Conservation (phyloP, 2,113 vertebrate genomes). For the Colistium nudipinnis region DNA sequence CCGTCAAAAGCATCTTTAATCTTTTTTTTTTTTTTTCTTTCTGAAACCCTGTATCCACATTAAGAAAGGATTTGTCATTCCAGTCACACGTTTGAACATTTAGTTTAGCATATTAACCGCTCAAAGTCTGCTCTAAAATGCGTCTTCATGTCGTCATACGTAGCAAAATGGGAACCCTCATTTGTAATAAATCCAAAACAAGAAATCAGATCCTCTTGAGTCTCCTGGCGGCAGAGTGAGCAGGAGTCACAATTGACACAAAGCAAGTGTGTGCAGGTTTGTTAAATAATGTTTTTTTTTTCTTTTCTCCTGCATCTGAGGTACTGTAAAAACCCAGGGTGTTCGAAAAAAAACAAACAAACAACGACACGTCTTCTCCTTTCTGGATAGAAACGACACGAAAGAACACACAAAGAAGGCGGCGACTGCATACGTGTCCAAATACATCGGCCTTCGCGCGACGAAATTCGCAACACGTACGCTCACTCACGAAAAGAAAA, state of each 20-base stretch:
- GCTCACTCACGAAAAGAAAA: conserved; percentile 17
- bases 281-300: conserved; percentile 13
- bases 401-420: conserved; percentile 33
- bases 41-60: conserved; percentile 71
- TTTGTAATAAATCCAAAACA: conserved; percentile 23
- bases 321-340: conserved; percentile 53
- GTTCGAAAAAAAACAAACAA: conserved; percentile 32
- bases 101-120: conserved; percentile 17
- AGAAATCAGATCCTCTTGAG: conserved; percentile 11
- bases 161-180: conserved; percentile 3
- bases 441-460: conserved; percentile 26
- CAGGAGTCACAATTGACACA: conserved; percentile 40
- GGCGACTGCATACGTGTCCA: conserved; percentile 43
- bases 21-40: too few relatives aligned
- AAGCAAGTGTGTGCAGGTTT: conserved; percentile 6
- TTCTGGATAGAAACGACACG: conserved; percentile 9
- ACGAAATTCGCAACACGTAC: conserved; percentile 21
- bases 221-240: too few relatives aligned
- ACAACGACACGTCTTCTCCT: conserved; percentile 20
- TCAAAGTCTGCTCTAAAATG: conserved; percentile 53
- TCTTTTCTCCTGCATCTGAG: conserved; percentile 44
- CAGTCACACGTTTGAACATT: conserved; percentile 29
- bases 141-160: conserved; percentile 20
- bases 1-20: conserved; percentile 48
- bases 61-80: conserved; percentile 45